phyloP scores from a whole-genome alignment of 2,888 invertebrate genomes.

The Plebejus argus region DNA sequence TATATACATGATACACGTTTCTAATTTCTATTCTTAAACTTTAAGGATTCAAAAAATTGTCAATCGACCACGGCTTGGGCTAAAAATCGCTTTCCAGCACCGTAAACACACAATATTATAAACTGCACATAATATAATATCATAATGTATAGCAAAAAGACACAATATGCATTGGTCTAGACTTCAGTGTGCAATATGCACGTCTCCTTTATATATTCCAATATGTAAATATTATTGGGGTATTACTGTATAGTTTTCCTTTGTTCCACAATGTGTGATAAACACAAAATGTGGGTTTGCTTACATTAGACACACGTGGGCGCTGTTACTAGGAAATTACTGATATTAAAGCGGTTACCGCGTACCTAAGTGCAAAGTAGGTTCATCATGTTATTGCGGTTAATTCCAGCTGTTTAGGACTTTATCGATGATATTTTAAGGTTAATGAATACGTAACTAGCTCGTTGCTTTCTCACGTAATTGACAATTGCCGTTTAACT shows the following conservation, averaged over 20 bases:
- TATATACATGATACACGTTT: not conserved
- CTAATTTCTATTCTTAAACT: not conserved
- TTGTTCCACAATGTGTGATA: slow-evolving; percentile 35
- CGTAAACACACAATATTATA: not conserved
- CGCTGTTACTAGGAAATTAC: slow-evolving; percentile 40
- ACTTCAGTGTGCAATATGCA: not conserved
- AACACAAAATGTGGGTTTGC: slow-evolving; percentile 37
- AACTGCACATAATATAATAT: too few relatives aligned
- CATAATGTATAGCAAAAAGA: not conserved
- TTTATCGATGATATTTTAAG: not conserved
- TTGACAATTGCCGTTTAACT: not conserved
- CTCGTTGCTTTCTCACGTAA: not conserved
- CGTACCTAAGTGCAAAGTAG: not conserved
- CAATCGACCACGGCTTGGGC: not conserved
- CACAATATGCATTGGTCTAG: not conserved
- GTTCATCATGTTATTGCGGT: not conserved
- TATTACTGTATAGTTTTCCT: slow-evolving; percentile 33
- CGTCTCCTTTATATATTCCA: not conserved
- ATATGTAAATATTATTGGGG: slow-evolving; percentile 11
- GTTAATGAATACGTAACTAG: not conserved
- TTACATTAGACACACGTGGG: slow-evolving; percentile 51
- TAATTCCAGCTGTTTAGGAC: not conserved
- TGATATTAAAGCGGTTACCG: slow-evolving; percentile 1
- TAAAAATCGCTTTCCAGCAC: not conserved
- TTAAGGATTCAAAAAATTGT: not conserved